These are phyloP conservation scores for Diplolepis rosae DNA, from an alignment of 2,888 invertebrate species.

Conservation along the genomic window DNA sequence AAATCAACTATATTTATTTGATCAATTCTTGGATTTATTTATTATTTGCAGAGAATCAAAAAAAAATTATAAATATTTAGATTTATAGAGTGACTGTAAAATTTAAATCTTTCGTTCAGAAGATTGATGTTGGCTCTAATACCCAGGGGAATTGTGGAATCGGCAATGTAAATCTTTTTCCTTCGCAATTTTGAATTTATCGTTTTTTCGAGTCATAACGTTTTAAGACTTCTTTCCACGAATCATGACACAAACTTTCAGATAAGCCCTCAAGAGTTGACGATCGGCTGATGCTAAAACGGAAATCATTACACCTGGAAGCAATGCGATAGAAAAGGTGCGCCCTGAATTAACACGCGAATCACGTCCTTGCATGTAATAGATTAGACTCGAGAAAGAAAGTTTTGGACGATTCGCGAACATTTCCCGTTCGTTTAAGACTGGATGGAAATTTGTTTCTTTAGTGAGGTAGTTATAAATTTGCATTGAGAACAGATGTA, in stretches of 20 bases:
- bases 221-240: conserved; percentile 6
- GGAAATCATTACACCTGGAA: conserved; percentile 12
- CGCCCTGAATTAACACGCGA: conserved; percentile 30
- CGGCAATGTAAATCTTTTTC: conserved; percentile 13
- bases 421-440: conserved; percentile 31
- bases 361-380: conserved; percentile 32
- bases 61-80: too few relatives aligned
- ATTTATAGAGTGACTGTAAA: too few relatives aligned
- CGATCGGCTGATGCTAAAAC: conserved; percentile 4
- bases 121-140: background rate
- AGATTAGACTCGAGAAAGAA: conserved; percentile 30
- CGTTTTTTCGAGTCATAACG: conserved; percentile 18
- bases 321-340: conserved; percentile 10
- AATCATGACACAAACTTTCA: conserved; percentile 2
- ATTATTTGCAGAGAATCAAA: too few relatives aligned
- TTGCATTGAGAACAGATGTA: background rate
- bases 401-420: conserved; percentile 31
- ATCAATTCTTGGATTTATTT: too few relatives aligned
- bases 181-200: conserved; percentile 1
- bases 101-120: background rate
- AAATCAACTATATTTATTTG: too few relatives aligned
- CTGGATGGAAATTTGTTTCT: conserved; percentile 6
- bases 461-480: conserved; percentile 30
- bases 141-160: background rate
- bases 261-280: background rate